Evolutionary conservation across 2,888 invertebrate genomes (phyloP), one percentile per base, ranked within the genome.

Genomic region (Bugulina stolonifera): DNA sequence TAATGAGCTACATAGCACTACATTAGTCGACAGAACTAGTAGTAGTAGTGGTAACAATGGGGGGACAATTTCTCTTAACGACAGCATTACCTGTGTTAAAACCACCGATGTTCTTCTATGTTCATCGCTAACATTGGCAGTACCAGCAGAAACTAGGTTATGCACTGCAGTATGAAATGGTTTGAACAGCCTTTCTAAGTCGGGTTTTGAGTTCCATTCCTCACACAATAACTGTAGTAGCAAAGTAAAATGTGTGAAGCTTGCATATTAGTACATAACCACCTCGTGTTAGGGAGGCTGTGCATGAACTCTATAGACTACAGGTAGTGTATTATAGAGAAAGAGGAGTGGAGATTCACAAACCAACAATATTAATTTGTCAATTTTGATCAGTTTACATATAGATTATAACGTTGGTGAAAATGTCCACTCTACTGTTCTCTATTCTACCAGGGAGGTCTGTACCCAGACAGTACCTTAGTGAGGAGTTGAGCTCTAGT

Each of bases 401-500:
- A n/a, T n/a, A n/a, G n/a, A n/a, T n/a, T n/a, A n/a, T n/a, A n/a
- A n/a, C n/a, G n/a, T n/a, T n/a, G n/a, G n/a, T n/a, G n/a, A n/a
- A n/a, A n/a, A n/a, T n/a, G n/a, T n/a, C n/a, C n/a, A n/a, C n/a
- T n/a, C n/a, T n/a, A n/a, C n/a, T n/a, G n/a, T n/a, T n/a, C n/a
- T n/a, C n/a, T n/a, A n/a, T n/a, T n/a, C n/a, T n/a, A n/a, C n/a
- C n/a, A n/a, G n/a, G n/a, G n/a, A n/a, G n/a, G n/a, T n/a, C n/a
- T n/a, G n/a, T n/a, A 43, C 43, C 43, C 18, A 25, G 25, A 14
- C 10, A 64, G 64, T 54, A 84, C 84, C 81, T 81, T 79, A 73
- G 81, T 82, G 18, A 83, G 74, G 14, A 81, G 75, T 58, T 82
- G 79, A 0, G 83, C 83, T 29, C 82, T 73, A 1, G 83, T 81